Percentiles rank a stretch among this genome's conserved stretches.
Conservation (phyloP, 2,113 vertebrate genomes). For the Vimba vimba region DNA sequence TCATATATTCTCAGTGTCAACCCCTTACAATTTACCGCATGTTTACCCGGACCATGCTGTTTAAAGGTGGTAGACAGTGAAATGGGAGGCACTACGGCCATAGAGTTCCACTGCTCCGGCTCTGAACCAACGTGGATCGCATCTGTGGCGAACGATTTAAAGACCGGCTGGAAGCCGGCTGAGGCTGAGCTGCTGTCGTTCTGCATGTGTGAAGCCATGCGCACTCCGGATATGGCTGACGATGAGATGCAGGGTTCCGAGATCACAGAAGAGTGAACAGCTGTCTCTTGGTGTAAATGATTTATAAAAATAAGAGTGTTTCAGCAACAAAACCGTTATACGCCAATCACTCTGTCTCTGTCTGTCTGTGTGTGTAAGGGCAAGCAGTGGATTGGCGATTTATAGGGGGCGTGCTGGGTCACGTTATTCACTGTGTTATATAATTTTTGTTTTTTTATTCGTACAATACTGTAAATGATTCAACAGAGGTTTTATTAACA, state of each 20-base stretch:
- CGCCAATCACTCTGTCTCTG: constrained; percentile 63
- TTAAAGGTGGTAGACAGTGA: constrained; percentile 93
- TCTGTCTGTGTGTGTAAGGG: background rate
- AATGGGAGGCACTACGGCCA: constrained; percentile 88
- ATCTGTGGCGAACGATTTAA: constrained; percentile 86
- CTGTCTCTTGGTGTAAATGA: background rate
- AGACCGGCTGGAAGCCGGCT: constrained; percentile 70
- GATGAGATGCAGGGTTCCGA: background rate
- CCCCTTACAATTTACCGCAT: constrained; percentile 77
- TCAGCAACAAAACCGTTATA: background rate
- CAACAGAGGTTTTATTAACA: too few species aligned
- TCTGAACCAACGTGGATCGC: constrained; percentile 94
- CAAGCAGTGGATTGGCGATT: constrained; percentile 66
- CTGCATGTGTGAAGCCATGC: constrained; percentile 62
- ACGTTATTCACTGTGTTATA: background rate
- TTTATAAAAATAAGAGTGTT: background rate
- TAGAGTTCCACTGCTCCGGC: constrained; percentile 90
- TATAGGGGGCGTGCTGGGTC: constrained; percentile 44
- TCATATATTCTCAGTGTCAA: background rate
- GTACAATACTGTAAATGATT: too few species aligned
- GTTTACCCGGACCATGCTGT: constrained; percentile 82
- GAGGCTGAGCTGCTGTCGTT: constrained; percentile 51
- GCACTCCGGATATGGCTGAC: background rate
- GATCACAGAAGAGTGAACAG: background rate
- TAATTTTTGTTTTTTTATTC: too few species aligned